Conservation (phyloP, 1,140 invertebrate species). For the Saccostrea cuccullata region DNA sequence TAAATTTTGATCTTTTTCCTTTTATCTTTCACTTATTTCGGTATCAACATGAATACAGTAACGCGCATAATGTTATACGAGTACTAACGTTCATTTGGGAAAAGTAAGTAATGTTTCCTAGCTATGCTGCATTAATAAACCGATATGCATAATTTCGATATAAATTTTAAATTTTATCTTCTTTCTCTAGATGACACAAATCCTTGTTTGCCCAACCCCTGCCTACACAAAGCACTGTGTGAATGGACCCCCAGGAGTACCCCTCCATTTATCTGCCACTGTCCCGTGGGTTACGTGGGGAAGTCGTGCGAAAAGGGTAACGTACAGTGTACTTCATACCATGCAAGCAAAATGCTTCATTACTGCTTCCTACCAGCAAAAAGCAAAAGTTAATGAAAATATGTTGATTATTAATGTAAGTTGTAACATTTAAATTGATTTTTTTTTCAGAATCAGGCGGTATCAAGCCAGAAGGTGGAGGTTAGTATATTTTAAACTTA, state of each 20-base stretch:
- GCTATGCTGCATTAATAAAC: too few species aligned
- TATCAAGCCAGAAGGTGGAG: background rate
- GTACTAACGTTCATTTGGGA: too few species aligned
- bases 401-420: too few species aligned
- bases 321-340: too few species aligned
- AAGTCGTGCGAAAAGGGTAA: background rate
- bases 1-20: too few species aligned
- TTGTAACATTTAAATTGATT: background rate
- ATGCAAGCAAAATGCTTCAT: too few species aligned
- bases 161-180: background rate
- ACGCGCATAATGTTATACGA: too few species aligned
- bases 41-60: too few species aligned
- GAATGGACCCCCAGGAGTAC: constrained; percentile 2
- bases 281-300: background rate
- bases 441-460: background rate
- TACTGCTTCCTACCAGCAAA: background rate
- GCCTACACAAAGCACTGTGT: background rate
- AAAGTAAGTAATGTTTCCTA: too few species aligned
- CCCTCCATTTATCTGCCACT: constrained; percentile 23
- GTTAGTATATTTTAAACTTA: background rate
- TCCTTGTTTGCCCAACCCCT: background rate
- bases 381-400: background rate
- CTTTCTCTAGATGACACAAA: background rate
- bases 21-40: too few species aligned
- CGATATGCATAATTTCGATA: background rate